Evolutionary conservation across 2,797 vertebrate species (phyloP).

Genomic region (Loris lydekkerianus): DNA sequence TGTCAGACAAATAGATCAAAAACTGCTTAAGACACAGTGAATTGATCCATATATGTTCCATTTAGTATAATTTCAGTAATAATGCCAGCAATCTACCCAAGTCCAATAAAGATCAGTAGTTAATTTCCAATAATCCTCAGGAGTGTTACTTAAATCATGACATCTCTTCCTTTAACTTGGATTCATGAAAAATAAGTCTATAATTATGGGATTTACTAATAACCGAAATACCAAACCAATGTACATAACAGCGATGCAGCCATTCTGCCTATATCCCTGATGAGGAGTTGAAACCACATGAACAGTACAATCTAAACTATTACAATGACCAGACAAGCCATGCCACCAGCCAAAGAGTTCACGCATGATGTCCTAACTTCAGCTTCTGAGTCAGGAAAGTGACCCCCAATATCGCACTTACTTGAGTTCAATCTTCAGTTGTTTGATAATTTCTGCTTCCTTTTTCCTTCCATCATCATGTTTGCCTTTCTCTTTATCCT

Average conservation of each 20-base stretch:
- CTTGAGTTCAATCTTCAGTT: constrained; percentile 96
- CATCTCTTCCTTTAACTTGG: background rate
- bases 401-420: constrained; percentile 85
- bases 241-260: background rate
- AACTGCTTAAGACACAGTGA: background rate
- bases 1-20: background rate
- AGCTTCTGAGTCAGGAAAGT: constrained; percentile 16
- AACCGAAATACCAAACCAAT: background rate
- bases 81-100: constrained; percentile 27
- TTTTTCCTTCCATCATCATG: constrained; percentile 94
- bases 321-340: background rate
- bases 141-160: background rate
- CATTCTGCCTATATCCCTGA: background rate
- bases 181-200: constrained; percentile 28
- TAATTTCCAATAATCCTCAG: constrained; percentile 18
- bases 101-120: background rate
- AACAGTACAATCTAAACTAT: background rate
- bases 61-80: background rate
- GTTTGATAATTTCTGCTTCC: constrained; percentile 96
- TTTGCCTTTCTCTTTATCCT: constrained; percentile 91
- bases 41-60: background rate
- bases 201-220: background rate
- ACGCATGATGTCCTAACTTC: background rate
- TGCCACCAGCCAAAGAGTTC: background rate
- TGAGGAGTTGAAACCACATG: background rate